phyloP scores from a whole-genome alignment of 1,140 invertebrate genomes.

The Thaumatotibia leucotreta region DNA sequence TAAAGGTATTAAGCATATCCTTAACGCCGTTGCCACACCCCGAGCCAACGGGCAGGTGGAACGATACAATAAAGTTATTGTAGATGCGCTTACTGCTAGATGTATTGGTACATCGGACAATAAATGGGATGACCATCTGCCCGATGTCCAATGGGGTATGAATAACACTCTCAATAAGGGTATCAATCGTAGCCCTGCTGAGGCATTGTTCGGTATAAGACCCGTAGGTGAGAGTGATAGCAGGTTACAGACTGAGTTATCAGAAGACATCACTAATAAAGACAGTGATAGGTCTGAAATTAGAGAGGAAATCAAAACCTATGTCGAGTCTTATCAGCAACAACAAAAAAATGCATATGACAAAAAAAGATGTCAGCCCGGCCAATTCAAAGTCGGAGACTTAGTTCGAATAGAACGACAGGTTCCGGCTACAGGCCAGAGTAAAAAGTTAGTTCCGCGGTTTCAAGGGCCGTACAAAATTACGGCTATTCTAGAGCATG shows the following conservation, averaged over 20 bases:
- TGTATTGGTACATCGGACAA: not conserved
- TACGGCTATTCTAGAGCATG: not conserved
- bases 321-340: not conserved
- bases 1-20: conserved; percentile 1
- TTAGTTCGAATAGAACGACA: not conserved
- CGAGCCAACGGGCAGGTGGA: not conserved
- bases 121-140: not conserved
- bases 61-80: not conserved
- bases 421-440: not conserved
- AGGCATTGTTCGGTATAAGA: not conserved
- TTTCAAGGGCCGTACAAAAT: not conserved
- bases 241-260: not conserved
- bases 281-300: not conserved
- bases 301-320: not conserved
- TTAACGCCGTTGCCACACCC: not conserved
- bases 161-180: conserved; percentile 4
- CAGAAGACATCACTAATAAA: not conserved
- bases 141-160: not conserved
- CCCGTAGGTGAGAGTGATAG: not conserved
- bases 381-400: not conserved
- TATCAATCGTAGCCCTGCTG: not conserved
- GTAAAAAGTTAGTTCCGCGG: not conserved
- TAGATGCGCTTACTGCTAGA: not conserved
- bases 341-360: not conserved
- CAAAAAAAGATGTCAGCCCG: not conserved